Conservation (phyloP, 2,113 vertebrate genomes). For the Callocephalon fimbriatum region DNA sequence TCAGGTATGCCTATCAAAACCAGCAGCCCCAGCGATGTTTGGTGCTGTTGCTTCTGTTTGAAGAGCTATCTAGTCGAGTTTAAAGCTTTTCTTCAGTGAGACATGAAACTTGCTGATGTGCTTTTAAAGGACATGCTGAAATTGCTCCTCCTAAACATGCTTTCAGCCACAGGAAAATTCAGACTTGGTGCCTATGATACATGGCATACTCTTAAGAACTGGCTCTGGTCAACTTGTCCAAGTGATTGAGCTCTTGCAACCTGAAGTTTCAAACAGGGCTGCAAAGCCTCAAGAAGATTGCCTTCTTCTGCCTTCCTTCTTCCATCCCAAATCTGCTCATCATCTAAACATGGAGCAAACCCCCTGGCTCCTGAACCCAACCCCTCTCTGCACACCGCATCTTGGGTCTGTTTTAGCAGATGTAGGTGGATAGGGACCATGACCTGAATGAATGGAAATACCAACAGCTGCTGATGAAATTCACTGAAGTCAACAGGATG, state of each 20-base stretch:
- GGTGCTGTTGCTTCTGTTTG: not conserved
- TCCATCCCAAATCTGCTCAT: not conserved
- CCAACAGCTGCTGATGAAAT: not conserved
- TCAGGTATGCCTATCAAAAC: fast-evolving
- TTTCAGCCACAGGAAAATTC: not conserved
- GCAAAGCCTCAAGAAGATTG: not conserved
- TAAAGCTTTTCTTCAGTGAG: not conserved
- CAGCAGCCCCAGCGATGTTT: not conserved
- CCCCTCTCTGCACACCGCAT: fast-evolving
- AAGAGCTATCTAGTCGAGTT: not conserved
- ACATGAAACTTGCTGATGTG: not conserved
- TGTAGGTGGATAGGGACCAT: too few relatives aligned
- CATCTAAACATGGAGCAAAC: not conserved
- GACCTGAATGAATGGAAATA: not conserved
- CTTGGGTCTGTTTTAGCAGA: not conserved
- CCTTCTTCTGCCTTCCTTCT: not conserved
- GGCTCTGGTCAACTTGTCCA: not conserved
- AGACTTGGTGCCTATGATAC: not conserved
- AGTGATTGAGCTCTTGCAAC: not conserved
- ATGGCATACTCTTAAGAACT: not conserved
- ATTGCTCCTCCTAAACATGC: not conserved
- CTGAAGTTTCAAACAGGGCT: not conserved
- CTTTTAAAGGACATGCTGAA: not conserved
- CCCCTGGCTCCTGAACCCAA: not conserved
- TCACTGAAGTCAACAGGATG: not conserved